A percentile compares a stretch with the other conserved stretches of the same genome.
Evolutionary conservation across 2,888 invertebrate genomes (phyloP).

Genomic region (Drepana falcataria): DNA sequence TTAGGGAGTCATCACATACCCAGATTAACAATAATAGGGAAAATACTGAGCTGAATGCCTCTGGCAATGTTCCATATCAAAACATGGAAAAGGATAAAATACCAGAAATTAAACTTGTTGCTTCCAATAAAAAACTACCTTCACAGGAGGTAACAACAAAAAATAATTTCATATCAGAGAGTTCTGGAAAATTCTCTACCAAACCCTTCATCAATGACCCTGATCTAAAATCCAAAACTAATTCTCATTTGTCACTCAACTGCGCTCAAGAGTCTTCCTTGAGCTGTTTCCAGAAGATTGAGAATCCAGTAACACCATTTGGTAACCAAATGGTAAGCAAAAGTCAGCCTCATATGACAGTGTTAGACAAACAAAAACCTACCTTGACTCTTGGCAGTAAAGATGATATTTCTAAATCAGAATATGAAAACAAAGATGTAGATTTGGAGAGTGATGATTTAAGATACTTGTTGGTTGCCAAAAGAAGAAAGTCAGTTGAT

Average conservation of each 20-base stretch:
- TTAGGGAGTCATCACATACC: too few relatives aligned
- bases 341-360: neutral
- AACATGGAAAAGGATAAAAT: too few relatives aligned
- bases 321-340: neutral
- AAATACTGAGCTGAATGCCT: too few relatives aligned
- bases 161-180: neutral
- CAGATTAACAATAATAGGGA: too few relatives aligned
- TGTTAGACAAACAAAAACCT: neutral
- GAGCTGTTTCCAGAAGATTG: neutral
- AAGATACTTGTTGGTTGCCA: conserved; percentile 34
- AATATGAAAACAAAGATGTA: neutral
- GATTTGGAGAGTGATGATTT: conserved; percentile 32
- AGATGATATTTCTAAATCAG: neutral
- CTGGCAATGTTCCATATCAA: too few relatives aligned
- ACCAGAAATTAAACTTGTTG: too few relatives aligned
- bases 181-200: neutral
- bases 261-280: neutral
- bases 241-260: neutral
- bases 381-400: neutral
- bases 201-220: conserved; percentile 5
- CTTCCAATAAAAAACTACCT: neutral
- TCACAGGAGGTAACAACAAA: neutral
- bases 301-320: neutral
- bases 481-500: conserved; percentile 23
- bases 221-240: neutral